Conservation (phyloP, 1,140 invertebrate genomes). For the Leptinotarsa defecta region DNA sequence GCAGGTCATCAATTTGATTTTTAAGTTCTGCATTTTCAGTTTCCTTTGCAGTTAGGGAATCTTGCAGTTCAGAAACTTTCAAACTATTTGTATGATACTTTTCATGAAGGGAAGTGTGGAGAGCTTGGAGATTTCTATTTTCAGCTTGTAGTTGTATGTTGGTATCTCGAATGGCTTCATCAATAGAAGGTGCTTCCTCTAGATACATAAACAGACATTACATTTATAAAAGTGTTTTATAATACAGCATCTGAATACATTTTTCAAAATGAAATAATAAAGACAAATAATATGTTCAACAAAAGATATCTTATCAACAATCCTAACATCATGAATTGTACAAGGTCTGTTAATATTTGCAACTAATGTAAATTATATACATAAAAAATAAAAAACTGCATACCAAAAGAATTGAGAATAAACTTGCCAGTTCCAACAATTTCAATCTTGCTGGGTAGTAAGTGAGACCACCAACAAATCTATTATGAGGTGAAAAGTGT, state of each 20-base stretch:
- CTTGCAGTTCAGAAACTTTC: slow-evolving; percentile 89
- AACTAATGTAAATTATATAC: too few relatives aligned
- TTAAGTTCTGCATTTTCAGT: slow-evolving; percentile 92
- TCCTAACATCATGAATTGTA: too few relatives aligned
- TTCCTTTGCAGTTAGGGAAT: slow-evolving; percentile 87
- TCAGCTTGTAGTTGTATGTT: slow-evolving; percentile 88
- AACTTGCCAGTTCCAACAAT: too few relatives aligned
- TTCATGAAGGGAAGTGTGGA: slow-evolving; percentile 91
- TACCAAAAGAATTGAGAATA: too few relatives aligned
- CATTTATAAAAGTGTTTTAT: background rate
- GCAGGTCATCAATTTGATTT: slow-evolving; percentile 94
- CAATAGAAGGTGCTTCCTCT: slow-evolving; percentile 73
- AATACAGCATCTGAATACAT: background rate
- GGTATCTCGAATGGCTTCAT: slow-evolving; percentile 80
- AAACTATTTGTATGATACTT: slow-evolving; percentile 90
- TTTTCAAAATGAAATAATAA: background rate
- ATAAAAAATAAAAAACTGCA: too few relatives aligned
- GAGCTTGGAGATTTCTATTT: slow-evolving; percentile 88
- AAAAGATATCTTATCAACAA: too few relatives aligned
- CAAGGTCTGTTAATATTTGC: too few relatives aligned
- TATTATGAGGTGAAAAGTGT: too few relatives aligned
- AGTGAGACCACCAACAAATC: too few relatives aligned
- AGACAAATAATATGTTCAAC: background rate
- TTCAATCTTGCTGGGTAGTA: too few relatives aligned
- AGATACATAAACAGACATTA: slow-evolving; percentile 1